Evolutionary conservation across 92 coral and sea anemone genomes (phyloP).

Genomic region (Porites divaricata): DNA sequence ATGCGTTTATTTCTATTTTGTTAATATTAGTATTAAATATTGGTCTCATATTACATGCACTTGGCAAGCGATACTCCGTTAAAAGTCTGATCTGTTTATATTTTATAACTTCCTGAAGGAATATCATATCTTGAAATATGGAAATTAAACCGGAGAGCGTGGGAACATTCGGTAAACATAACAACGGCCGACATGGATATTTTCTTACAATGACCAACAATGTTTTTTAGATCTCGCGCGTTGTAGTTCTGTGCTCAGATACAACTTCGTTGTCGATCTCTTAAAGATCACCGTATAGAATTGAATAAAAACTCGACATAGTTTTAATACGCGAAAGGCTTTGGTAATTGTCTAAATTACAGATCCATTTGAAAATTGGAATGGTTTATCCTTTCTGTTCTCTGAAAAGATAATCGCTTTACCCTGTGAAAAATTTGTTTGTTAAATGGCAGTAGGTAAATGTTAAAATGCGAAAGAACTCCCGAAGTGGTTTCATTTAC

Average conservation of each 20-base stretch:
- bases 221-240: background rate
- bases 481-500: too few relatives aligned
- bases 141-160: slow-evolving; percentile 1
- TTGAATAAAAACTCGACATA: background rate
- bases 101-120: slow-evolving; percentile 8
- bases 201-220: background rate
- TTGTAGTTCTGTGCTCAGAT: background rate
- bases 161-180: background rate
- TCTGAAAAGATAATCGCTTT: too few relatives aligned
- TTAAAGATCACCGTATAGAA: background rate
- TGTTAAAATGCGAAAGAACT: too few relatives aligned
- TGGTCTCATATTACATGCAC: background rate
- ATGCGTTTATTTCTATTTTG: too few relatives aligned
- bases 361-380: background rate
- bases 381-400: too few relatives aligned
- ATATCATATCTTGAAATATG: slow-evolving; percentile 21
- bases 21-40: background rate
- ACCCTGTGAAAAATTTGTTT: too few relatives aligned
- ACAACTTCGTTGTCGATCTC: background rate
- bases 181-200: background rate
- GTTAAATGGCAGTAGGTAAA: too few relatives aligned
- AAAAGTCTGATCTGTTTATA: slow-evolving; percentile 7
- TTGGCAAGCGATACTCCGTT: background rate
- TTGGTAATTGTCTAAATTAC: background rate
- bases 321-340: background rate